Base-by-base conservation (phyloP, 2,797 vertebrate species). In the Phoeniculus purpureus region DNA sequence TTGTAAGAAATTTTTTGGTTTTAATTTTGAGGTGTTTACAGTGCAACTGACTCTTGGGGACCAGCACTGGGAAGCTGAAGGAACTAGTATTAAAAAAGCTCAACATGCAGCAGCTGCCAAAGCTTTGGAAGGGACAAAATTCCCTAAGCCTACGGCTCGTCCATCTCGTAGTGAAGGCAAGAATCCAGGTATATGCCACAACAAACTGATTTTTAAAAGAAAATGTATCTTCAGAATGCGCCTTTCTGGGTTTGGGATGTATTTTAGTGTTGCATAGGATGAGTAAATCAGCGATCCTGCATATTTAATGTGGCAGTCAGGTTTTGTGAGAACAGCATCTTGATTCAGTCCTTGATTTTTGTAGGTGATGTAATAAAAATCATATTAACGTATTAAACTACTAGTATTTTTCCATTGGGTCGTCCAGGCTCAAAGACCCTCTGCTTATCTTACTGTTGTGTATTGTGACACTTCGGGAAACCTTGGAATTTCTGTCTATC, bases 31-130 rank as follows among this genome's bases (percentile, higher is more conserved):
- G 98, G 98, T 99, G 94, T 99, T 99, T 97, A 98, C 98, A 79
- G 99, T 99, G 94, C 98, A 98, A 92, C 98, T 99, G 94, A 98
- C 98, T 65, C 97, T 99, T 94, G 99, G 98, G 95, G 98, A 99
- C 97, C 98, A 99, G 97, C 97, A 98, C 72, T 99, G 99, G 98
- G 98, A 99, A 96, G 98, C 98, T 87, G 99, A 99, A 97, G 98
- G 98, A 97, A 99, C 98, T 96, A 99, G 98, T 97, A 98, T 99
- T 96, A 99, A 99, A 97, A 99, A 99, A 97, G 98, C 98, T 51
- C 98, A 99, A 97, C 98, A 99, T 76, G 98, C 98, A 6, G 98
- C 98, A 94, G 98, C 98, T 97, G 97, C 98, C 85, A 98, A 98
- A 95, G 98, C 98, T 97, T 98, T 99, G 87, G 96, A 98, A 94